These are phyloP conservation scores for Orientallactaga bullata DNA, from an alignment of 2,113 vertebrate species.

Conservation along the genomic window DNA sequence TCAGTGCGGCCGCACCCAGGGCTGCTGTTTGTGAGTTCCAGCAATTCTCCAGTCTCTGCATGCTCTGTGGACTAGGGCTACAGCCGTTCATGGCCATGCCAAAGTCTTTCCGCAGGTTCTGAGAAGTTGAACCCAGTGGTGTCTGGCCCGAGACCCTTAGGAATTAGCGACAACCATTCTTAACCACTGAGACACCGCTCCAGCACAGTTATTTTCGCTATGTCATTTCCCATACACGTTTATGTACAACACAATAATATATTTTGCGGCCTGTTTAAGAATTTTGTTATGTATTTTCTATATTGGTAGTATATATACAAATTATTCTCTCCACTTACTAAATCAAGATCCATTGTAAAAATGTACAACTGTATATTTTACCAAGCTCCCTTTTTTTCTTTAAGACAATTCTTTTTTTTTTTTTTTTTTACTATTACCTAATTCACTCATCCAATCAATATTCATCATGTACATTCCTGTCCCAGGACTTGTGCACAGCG, in stretches of 20 bases:
- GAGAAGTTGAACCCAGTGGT: too few relatives aligned
- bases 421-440: conserved; percentile 4
- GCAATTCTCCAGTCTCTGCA: too few relatives aligned
- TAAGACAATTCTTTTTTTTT: background rate
- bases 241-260: background rate
- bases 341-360: background rate
- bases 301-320: conserved; percentile 9
- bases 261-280: background rate
- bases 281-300: conserved; percentile 1
- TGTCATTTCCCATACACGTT: background rate
- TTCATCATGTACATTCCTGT: background rate
- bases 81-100: too few relatives aligned
- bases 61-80: too few relatives aligned
- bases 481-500: background rate
- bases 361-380: background rate
- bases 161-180: too few relatives aligned
- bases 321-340: conserved; percentile 43
- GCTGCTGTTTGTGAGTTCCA: too few relatives aligned
- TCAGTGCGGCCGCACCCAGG: too few relatives aligned
- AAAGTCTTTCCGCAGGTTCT: too few relatives aligned
- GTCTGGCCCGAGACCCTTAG: too few relatives aligned
- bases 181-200: background rate
- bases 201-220: too few relatives aligned
- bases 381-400: background rate
- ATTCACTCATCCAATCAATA: background rate